phyloP scores from a whole-genome alignment of 2,888 invertebrate genomes.

The Phalangium opilio region DNA sequence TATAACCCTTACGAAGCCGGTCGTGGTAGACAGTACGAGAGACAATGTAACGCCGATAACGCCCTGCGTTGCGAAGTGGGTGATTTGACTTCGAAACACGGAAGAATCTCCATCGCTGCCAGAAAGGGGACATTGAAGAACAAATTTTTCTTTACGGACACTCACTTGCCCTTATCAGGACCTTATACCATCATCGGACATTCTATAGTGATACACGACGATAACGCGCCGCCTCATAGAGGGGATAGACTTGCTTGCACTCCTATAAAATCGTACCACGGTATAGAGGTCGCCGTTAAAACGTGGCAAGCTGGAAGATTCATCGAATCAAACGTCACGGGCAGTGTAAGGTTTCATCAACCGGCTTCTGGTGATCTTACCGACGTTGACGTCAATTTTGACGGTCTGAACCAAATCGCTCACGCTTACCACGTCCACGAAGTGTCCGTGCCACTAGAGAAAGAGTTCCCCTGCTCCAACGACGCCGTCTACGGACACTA shows the following conservation, averaged over 20 bases:
- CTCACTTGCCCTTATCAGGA: constrained; percentile 57
- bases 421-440: constrained; percentile 64
- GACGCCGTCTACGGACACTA: constrained; percentile 68
- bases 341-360: constrained; percentile 47
- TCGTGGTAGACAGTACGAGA: constrained; percentile 20
- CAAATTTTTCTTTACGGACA: constrained; percentile 56
- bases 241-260: constrained; percentile 80
- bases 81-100: constrained; percentile 40
- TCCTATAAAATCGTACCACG: constrained; percentile 32
- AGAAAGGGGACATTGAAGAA: constrained; percentile 12
- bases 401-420: constrained; percentile 48
- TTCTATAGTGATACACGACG: constrained; percentile 72
- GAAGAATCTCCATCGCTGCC: constrained; percentile 18
- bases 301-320: constrained; percentile 16
- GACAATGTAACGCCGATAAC: constrained; percentile 16
- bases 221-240: constrained; percentile 68
- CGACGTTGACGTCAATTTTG: constrained; percentile 56
- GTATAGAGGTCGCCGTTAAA: constrained; percentile 17
- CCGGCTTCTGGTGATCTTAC: constrained; percentile 71
- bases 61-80: constrained; percentile 40
- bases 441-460: constrained; percentile 23
- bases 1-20: constrained; percentile 58
- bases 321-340: constrained; percentile 19
- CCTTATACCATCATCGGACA: constrained; percentile 38
- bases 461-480: constrained; percentile 62